These are phyloP conservation scores for Ladona fulva DNA, from an alignment of 1,140 invertebrate species.

Conservation along the genomic window DNA sequence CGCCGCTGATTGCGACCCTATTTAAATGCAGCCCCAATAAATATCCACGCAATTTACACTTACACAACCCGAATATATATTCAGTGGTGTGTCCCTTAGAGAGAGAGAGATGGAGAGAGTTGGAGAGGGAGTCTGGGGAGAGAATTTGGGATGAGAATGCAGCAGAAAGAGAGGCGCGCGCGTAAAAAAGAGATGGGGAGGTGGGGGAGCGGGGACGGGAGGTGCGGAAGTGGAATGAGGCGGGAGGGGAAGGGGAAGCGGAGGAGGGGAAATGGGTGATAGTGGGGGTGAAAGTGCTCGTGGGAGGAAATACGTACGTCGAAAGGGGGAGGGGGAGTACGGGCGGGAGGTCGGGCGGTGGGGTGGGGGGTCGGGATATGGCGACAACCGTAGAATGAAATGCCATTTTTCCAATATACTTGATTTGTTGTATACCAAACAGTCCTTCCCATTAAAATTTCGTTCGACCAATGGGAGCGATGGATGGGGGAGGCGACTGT, in stretches of 20 bases:
- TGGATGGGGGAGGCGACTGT: not conserved
- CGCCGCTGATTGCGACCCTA: not conserved
- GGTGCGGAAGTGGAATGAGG: not conserved
- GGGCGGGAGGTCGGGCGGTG: not conserved
- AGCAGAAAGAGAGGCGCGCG: not conserved
- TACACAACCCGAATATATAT: constrained; percentile 10
- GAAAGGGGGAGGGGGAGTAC: not conserved
- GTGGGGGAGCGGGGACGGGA: not conserved
- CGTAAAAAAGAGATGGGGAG: not conserved
- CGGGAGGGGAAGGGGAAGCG: not conserved
- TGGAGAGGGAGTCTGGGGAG: not conserved
- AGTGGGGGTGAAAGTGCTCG: not conserved
- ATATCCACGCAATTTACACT: not conserved
- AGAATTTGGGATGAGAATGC: not conserved
- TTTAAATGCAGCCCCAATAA: constrained; percentile 1
- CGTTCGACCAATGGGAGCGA: not conserved
- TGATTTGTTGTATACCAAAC: constrained; percentile 10
- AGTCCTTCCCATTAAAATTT: constrained; percentile 10
- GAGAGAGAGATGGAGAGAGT: not conserved
- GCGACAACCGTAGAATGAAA: constrained; percentile 8
- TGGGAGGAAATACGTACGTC: not conserved
- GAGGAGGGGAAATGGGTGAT: not conserved
- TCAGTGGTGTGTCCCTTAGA: not conserved
- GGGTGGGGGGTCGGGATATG: not conserved
- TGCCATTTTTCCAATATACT: constrained; percentile 7